Percentiles rank a stretch among this genome's conserved stretches.
Conservation (phyloP, 2,888 invertebrate species). For the Drosophila sordidapex region DNA sequence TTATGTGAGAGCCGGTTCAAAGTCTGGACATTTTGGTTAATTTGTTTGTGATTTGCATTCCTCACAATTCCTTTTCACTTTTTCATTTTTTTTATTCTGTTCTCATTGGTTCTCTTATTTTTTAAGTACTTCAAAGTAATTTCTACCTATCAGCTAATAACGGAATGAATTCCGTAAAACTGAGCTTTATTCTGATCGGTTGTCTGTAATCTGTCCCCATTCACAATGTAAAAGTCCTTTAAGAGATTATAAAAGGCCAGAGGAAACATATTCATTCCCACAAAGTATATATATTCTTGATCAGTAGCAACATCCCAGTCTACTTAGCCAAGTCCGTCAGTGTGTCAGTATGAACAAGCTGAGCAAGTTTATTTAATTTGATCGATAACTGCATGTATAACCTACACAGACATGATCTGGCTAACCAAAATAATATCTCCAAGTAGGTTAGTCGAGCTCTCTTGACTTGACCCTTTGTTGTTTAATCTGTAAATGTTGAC, state of each 20-base stretch:
- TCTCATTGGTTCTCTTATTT: not conserved
- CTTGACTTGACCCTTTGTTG: not conserved
- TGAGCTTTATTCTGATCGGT: not conserved
- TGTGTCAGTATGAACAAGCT: no score
- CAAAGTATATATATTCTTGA: not conserved
- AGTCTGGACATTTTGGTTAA: slow-evolving; percentile 46
- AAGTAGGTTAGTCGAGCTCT: not conserved
- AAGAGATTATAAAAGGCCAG: not conserved
- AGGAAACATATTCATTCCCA: not conserved
- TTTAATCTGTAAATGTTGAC: not conserved
- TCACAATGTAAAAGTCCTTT: not conserved
- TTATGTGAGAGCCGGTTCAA: slow-evolving; percentile 22
- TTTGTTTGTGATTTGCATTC: slow-evolving; percentile 68
- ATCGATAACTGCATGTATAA: not conserved
- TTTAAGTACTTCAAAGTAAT: slow-evolving; percentile 25
- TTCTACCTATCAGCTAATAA: not conserved
- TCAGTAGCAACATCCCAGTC: not conserved
- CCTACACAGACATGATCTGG: not conserved
- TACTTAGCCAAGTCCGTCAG: not conserved
- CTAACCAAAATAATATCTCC: not conserved
- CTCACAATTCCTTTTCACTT: not conserved
- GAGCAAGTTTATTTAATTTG: no score
- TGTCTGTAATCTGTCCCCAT: not conserved
- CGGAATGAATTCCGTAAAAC: not conserved
- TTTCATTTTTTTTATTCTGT: not conserved